A percentile compares a stretch with the other conserved stretches of the same genome.
Conservation (phyloP, 2,113 vertebrate species). For the Mus pahari region DNA sequence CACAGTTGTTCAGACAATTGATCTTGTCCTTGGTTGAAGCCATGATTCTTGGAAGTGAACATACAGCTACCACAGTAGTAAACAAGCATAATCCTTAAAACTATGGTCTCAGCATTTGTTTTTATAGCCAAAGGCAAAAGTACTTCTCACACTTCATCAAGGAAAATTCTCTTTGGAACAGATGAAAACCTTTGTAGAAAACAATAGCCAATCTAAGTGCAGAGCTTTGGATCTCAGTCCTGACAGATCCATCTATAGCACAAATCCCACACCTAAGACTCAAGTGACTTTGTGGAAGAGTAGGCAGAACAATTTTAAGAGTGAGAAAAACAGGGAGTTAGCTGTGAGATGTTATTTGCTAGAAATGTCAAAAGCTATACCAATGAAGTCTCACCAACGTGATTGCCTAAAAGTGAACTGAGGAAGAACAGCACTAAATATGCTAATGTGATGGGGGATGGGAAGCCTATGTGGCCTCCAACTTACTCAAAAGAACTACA, state of each 20-base stretch:
- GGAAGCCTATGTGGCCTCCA: background rate
- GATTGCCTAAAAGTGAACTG: background rate
- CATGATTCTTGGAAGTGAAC: background rate
- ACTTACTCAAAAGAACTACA: background rate
- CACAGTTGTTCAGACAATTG: background rate
- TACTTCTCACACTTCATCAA: no score
- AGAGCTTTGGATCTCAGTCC: background rate
- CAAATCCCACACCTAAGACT: background rate
- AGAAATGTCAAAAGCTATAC: background rate
- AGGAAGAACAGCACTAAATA: background rate
- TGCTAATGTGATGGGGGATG: background rate
- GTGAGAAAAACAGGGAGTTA: background rate
- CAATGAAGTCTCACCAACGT: background rate
- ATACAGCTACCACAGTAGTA: background rate
- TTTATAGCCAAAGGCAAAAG: no score
- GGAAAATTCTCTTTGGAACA: no score
- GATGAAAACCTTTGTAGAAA: background rate
- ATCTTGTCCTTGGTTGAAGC: background rate
- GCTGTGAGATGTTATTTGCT: background rate
- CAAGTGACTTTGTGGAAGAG: background rate
- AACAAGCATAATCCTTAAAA: background rate
- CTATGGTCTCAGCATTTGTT: background rate
- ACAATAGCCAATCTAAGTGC: background rate
- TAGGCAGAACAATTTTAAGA: background rate
- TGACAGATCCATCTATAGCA: background rate